Conservation (phyloP, 2,113 vertebrate genomes). For the Tapirus terrestris region DNA sequence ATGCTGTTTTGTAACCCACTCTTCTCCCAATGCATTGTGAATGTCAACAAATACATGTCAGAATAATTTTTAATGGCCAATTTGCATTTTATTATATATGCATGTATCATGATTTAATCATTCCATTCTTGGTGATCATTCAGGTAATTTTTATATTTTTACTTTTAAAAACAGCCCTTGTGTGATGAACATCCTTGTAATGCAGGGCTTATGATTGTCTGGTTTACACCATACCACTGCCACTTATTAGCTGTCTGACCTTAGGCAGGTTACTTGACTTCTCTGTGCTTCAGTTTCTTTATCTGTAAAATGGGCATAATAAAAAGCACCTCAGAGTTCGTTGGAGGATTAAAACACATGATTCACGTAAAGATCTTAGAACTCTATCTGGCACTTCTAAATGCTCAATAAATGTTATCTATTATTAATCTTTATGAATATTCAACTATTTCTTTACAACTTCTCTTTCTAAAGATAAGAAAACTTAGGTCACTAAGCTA, state of each 20-base stretch:
- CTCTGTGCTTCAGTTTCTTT: not conserved
- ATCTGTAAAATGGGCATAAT: not conserved
- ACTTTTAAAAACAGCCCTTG: not conserved
- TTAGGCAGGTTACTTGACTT: not conserved
- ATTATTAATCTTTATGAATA: not conserved
- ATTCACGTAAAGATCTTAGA: slow-evolving; percentile 19
- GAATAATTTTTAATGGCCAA: not conserved
- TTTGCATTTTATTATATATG: not conserved
- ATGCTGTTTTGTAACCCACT: not conserved
- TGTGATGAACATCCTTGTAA: not conserved
- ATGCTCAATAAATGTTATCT: not conserved
- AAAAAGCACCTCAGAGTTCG: not conserved
- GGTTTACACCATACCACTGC: not conserved
- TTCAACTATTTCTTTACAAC: not conserved
- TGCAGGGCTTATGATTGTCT: not conserved
- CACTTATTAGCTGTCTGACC: not conserved
- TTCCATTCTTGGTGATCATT: not conserved
- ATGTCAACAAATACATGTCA: not conserved
- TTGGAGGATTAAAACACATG: not conserved
- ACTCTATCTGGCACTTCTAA: not conserved
- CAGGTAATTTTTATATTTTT: not conserved
- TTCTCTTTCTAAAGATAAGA: slow-evolving; percentile 36
- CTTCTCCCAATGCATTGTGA: not conserved
- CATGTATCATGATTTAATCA: not conserved
- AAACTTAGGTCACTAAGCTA: not conserved